phyloP scores from a whole-genome alignment of 1,140 invertebrate genomes.

The Rhopalosiphum maidis region DNA sequence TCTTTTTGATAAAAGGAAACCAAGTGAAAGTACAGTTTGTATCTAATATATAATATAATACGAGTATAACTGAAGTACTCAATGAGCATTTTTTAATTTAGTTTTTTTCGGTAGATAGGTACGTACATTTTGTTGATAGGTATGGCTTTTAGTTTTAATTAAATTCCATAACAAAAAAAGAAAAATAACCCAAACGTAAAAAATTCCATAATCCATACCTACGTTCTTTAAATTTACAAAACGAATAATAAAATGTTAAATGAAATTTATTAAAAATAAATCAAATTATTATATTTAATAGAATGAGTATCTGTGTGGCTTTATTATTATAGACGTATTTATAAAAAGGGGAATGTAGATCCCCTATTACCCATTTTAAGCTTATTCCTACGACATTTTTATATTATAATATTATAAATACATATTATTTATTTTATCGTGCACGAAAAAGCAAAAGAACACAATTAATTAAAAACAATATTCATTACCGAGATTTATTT shows the following conservation, averaged over 20 bases:
- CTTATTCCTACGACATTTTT: too few relatives aligned
- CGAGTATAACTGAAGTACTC: background rate
- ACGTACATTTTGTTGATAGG: background rate
- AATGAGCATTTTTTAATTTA: background rate
- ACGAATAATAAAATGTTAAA: background rate
- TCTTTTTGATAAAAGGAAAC: slow-evolving; percentile 17
- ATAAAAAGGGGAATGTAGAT: too few relatives aligned
- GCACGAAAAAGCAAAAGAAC: too few relatives aligned
- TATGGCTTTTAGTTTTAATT: slow-evolving; percentile 8
- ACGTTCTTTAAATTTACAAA: background rate
- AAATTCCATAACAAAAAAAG: background rate
- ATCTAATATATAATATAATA: background rate
- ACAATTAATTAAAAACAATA: too few relatives aligned
- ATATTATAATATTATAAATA: too few relatives aligned
- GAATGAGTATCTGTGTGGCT: too few relatives aligned
- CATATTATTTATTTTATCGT: too few relatives aligned
- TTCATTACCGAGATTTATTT: too few relatives aligned
- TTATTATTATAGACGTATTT: too few relatives aligned
- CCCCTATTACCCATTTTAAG: too few relatives aligned
- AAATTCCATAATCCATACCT: background rate
- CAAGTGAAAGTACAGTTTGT: background rate
- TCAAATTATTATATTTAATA: too few relatives aligned
- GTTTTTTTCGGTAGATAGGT: too few relatives aligned
- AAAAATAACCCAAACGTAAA: background rate
- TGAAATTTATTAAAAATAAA: background rate